These are phyloP conservation scores for Nannospalax galili DNA, from an alignment of 2,113 vertebrate genomes.

Conservation along the genomic window DNA sequence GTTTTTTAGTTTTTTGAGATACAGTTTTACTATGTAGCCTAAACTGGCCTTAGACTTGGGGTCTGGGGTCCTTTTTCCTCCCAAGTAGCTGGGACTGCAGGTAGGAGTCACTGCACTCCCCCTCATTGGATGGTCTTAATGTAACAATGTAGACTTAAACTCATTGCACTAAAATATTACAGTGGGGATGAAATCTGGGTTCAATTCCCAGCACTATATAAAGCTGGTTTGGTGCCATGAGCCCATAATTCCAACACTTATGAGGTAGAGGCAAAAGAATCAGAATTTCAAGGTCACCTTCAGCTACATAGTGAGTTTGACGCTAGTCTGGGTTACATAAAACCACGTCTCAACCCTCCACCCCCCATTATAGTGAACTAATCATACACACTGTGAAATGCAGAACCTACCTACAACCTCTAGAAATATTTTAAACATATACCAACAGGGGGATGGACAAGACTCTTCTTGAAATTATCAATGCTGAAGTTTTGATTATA, in stretches of 20 bases:
- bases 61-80: neutral
- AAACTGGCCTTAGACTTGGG: neutral
- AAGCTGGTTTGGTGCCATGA: too few species aligned
- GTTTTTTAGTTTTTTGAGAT: neutral
- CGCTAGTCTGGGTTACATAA: too few species aligned
- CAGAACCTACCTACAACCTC: neutral
- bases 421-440: neutral
- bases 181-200: too few species aligned
- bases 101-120: neutral
- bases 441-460: neutral
- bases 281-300: too few species aligned
- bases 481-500: neutral
- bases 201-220: too few species aligned
- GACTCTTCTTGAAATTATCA: neutral
- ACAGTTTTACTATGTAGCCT: neutral
- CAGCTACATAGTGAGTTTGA: too few species aligned
- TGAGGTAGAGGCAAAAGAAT: too few species aligned
- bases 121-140: neutral
- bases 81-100: neutral
- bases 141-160: neutral
- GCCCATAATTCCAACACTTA: too few species aligned
- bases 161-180: slow-evolving; percentile 21
- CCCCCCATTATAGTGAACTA: neutral
- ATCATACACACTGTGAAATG: neutral
- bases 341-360: too few species aligned